Evolutionary conservation across 1,140 invertebrate genomes (phyloP), one percentile per base, ranked within the genome.

Genomic region (Ptiloglossa arizonensis): DNA sequence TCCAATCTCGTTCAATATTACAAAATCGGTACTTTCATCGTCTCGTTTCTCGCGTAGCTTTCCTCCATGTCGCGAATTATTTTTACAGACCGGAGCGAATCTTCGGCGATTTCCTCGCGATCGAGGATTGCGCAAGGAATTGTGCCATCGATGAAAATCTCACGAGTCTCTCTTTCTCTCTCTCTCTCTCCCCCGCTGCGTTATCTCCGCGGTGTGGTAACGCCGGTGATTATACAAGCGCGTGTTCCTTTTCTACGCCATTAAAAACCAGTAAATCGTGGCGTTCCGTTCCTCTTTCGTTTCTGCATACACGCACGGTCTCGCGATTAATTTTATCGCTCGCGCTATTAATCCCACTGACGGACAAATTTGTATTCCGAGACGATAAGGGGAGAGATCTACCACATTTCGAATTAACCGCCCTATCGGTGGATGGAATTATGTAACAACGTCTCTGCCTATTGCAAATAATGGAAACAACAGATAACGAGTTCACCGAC

Each of bases 101-200:
- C 11, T 48, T 41, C 9, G 24, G 13, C 13, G 46, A 5, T 1
- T 56, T 56, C 5, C 35, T n/a, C 13, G 19, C 8, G 50, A 38
- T 69, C 38, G 15, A 1, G 3, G 19, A 35, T 38, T 63, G 46
- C n/a, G 17, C 22, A 63, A 72, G 8, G 9, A 15, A 38, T 27
- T 19, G 17, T 56, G 35, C 3, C 19, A 35, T 60, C 27, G 41
- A 41, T 72, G 24, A 72, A 72, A 52, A 72, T 72, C 46, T 63
- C 13, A 6, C 3, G 19, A 17, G 29, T 13, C 19, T 70, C 11
- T 32, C 56, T 48, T n/a, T n/a, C n/a, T n/a, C n/a, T n/a, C n/a
- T n/a, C n/a, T n/a, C n/a, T n/a, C n/a, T n/a, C 11, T 6, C 5
- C 1, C 9, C 1, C 17, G 17, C 32, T 2, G 17, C 24, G 9